Evolutionary conservation across 2,797 vertebrate species (phyloP).

Genomic region (Poeciliopsis turneri): DNA sequence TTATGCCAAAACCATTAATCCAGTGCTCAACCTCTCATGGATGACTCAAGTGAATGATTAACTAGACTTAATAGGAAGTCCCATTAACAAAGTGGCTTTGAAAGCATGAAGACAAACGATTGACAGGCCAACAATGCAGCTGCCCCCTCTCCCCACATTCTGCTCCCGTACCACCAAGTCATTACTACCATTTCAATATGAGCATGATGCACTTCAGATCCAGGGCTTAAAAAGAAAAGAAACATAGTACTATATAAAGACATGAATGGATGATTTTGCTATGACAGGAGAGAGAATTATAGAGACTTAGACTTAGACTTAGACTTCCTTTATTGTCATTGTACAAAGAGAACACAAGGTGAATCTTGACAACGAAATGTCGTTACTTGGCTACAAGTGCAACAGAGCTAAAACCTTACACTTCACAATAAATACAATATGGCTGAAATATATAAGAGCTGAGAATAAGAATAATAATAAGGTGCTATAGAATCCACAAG

Average conservation of each 20-base stretch:
- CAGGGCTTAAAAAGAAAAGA: slow-evolving; percentile 66
- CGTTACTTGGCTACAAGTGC: too few species aligned
- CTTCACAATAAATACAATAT: too few species aligned
- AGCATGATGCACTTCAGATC: slow-evolving; percentile 61
- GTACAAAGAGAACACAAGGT: too few species aligned
- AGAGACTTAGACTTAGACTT: too few species aligned
- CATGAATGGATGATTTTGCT: slow-evolving; percentile 69
- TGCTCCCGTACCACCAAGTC: slow-evolving; percentile 53
- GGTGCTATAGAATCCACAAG: too few species aligned
- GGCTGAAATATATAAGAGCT: too few species aligned
- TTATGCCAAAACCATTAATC: slow-evolving; percentile 56
- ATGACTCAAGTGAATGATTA: slow-evolving; percentile 64
- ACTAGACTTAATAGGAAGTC: slow-evolving; percentile 62
- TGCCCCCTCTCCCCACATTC: slow-evolving; percentile 35
- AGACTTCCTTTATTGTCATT: too few species aligned
- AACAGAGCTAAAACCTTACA: too few species aligned
- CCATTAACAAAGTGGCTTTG: slow-evolving; percentile 59
- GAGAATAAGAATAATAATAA: too few species aligned
- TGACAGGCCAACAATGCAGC: slow-evolving; percentile 74
- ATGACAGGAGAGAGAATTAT: slow-evolving; percentile 73
- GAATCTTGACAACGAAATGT: too few species aligned
- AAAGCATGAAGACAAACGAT: slow-evolving; percentile 63
- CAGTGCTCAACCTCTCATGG: slow-evolving; percentile 50
- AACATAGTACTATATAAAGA: slow-evolving; percentile 59
- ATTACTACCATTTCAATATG: slow-evolving; percentile 75